These are phyloP conservation scores for Miltochrista miniata DNA, from an alignment of 2,888 invertebrate species.

Conservation along the genomic window DNA sequence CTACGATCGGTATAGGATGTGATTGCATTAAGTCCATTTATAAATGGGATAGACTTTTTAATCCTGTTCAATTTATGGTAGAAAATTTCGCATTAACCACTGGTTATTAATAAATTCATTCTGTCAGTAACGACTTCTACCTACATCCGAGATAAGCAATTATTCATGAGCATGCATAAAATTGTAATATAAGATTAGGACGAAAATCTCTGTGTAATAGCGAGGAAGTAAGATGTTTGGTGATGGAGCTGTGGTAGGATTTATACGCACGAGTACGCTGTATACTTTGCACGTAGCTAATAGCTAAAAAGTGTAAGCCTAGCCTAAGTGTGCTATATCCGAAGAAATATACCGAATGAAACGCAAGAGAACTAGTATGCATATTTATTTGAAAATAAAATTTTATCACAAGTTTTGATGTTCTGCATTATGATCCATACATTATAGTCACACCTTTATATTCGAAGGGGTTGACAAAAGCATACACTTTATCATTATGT, in stretches of 20 bases:
- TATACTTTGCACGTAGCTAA: no score
- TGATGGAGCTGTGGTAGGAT: conserved; percentile 30
- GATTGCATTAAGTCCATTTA: conserved; percentile 32
- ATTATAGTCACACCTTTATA: no score
- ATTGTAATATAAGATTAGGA: conserved; percentile 29
- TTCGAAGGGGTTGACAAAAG: no score
- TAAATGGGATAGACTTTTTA: conserved; percentile 29
- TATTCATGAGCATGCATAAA: conserved; percentile 39
- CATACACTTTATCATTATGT: conserved; percentile 5
- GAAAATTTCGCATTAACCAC: conserved; percentile 14
- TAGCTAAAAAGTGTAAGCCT: no score
- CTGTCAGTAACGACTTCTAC: conserved; percentile 7
- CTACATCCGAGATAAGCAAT: conserved; percentile 22
- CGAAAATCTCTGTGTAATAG: conserved; percentile 38
- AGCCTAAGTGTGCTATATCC: no score
- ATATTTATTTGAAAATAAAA: no score
- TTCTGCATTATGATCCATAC: no score
- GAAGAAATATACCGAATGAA: no score
- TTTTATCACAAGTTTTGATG: no score
- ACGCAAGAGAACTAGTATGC: no score
- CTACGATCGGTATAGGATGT: conserved; percentile 35
- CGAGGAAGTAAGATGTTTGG: conserved; percentile 41
- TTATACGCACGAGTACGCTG: conserved; percentile 1
- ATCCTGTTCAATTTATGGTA: conserved; percentile 17
- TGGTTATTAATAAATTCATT: conserved; percentile 18